A percentile compares a stretch with the other conserved stretches of the same genome.
Conservation (phyloP, 2,113 vertebrate genomes). For the Pomatorhinus ruficollis region DNA sequence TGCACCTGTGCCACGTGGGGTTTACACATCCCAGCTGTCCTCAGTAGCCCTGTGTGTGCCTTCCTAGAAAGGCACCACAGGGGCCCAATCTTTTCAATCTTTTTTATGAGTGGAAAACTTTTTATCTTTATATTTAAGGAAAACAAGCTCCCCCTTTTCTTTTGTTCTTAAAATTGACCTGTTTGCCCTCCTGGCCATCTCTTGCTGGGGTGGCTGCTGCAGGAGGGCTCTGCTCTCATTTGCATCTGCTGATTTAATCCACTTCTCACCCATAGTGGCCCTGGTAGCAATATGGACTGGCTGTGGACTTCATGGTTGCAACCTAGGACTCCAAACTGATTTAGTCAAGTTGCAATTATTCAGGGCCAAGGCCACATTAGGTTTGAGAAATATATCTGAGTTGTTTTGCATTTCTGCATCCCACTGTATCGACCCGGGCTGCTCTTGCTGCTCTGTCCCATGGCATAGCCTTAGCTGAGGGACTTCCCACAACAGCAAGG, state of each 20-base stretch:
- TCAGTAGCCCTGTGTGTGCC: neutral
- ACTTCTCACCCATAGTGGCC: neutral
- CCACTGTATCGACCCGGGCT: rapidly evolving
- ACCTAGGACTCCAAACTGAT: neutral
- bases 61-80: neutral
- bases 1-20: rapidly evolving
- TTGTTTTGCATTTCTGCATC: neutral
- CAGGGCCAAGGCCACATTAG: neutral
- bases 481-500: neutral
- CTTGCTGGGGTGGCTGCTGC: neutral
- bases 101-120: neutral
- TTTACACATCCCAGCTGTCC: rapidly evolving
- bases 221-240: neutral
- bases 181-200: neutral
- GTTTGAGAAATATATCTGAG: neutral
- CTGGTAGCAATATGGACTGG: neutral
- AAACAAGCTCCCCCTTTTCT: neutral
- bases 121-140: neutral
- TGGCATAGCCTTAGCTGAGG: rapidly evolving
- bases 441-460: neutral
- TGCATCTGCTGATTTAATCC: neutral
- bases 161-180: neutral
- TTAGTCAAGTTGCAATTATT: neutral
- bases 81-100: neutral
- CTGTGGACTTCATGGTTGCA: neutral